These are phyloP conservation scores for Catostylus mosaicus DNA, from an alignment of 30 jellyfish, hydroid and myxozoan genomes.

Conservation along the genomic window DNA sequence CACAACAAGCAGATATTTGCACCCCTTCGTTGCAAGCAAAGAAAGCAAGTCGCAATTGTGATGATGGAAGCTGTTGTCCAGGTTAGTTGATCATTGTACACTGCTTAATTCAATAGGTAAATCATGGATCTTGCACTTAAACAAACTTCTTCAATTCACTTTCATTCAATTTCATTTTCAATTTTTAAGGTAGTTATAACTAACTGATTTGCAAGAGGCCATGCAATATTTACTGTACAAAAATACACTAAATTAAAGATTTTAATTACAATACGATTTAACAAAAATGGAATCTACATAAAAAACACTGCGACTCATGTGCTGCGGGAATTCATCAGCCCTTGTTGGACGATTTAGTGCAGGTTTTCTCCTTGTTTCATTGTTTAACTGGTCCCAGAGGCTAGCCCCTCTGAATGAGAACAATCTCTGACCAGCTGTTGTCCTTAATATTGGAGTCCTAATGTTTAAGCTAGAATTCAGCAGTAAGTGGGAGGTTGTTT, in stretches of 20 bases:
- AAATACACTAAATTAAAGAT: not conserved
- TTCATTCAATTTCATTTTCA: too few relatives aligned
- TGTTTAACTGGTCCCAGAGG: constrained; percentile 31
- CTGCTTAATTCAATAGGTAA: too few relatives aligned
- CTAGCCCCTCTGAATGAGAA: constrained; percentile 51
- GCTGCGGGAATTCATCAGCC: constrained; percentile 23
- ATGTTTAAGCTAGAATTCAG: constrained; percentile 17
- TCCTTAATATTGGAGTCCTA: constrained; percentile 12
- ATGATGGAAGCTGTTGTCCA: not conserved
- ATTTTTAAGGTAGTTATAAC: not conserved
- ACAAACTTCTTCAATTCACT: too few relatives aligned
- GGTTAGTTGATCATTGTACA: not conserved
- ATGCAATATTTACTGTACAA: not conserved
- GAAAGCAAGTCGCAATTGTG: not conserved
- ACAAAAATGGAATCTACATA: not conserved
- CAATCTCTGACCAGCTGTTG: constrained; percentile 40
- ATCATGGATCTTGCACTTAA: too few relatives aligned
- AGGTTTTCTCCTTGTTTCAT: constrained; percentile 21
- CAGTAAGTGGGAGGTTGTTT: constrained; percentile 54
- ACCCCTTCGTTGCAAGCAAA: constrained; percentile 6
- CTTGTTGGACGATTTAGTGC: constrained; percentile 11
- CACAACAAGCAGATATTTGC: not conserved
- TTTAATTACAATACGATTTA: not conserved
- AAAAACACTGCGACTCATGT: not conserved
- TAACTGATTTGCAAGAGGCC: not conserved